These are phyloP conservation scores for Drosophila borealis DNA, from an alignment of 2,888 invertebrate species.

Conservation along the genomic window DNA sequence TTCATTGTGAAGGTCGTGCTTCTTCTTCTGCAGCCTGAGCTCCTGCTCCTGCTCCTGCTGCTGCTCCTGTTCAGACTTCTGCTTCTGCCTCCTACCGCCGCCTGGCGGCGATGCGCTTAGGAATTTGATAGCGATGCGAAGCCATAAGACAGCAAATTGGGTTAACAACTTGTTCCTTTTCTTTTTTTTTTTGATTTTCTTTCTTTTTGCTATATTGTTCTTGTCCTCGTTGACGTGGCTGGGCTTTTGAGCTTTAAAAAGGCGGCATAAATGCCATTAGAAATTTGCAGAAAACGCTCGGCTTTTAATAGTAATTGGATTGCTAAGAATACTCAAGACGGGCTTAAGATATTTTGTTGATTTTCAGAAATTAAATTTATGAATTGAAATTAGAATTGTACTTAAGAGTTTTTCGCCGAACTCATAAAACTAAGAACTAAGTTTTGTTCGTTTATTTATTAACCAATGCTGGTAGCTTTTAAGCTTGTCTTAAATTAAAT, in stretches of 20 bases:
- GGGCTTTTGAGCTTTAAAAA: conserved; percentile 44
- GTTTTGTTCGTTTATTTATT: too few species aligned
- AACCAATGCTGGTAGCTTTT: too few species aligned
- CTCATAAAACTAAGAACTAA: too few species aligned
- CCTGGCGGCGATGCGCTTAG: conserved; percentile 45
- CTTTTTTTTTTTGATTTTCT: conserved; percentile 17
- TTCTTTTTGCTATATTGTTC: conserved; percentile 15
- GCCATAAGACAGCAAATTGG: conserved; percentile 58
- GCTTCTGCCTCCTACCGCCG: not conserved
- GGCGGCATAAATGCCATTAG: conserved; percentile 48
- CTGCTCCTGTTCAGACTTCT: not conserved
- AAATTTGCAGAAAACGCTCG: conserved; percentile 36
- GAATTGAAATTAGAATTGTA: not conserved
- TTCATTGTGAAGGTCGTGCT: conserved; percentile 62
- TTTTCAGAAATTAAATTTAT: not conserved
- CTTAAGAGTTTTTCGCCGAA: not conserved
- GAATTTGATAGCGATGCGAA: conserved; percentile 58
- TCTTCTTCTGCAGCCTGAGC: conserved; percentile 10
- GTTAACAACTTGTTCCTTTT: conserved; percentile 60
- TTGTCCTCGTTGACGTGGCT: conserved; percentile 10
- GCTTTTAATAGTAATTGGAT: conserved; percentile 42
- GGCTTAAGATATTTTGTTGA: not conserved
- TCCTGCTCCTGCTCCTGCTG: conserved; percentile 14
- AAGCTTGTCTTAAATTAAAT: too few species aligned
- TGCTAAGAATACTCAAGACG: not conserved